Percentiles rank a stretch among this genome's conserved stretches.
phyloP scores from a whole-genome alignment of 2,113 vertebrate species.

The Thalassoma bifasciatum region DNA sequence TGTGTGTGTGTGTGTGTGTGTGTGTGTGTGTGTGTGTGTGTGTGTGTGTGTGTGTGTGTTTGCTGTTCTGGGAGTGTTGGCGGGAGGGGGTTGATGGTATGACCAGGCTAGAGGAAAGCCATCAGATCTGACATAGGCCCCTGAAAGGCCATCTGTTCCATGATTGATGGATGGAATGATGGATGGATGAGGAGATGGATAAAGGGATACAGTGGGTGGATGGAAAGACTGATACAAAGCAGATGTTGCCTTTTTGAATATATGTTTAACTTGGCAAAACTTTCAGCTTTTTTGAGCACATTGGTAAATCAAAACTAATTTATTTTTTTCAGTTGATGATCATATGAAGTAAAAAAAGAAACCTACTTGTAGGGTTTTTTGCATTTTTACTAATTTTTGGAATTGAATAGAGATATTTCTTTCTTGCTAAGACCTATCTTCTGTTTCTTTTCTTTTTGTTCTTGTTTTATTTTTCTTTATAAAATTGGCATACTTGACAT shows the following conservation, averaged over 20 bases:
- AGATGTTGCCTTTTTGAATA: slow-evolving; percentile 17
- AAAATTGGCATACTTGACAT: background rate
- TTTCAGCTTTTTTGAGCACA: too few species aligned
- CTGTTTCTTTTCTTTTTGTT: too few species aligned
- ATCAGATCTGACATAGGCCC: slow-evolving; percentile 73
- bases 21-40: slow-evolving; percentile 49
- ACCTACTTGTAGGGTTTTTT: too few species aligned
- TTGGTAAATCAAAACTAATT: too few species aligned
- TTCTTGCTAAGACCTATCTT: too few species aligned
- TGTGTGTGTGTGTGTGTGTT: slow-evolving; percentile 32
- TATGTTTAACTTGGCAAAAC: background rate
- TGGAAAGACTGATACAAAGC: slow-evolving; percentile 32
- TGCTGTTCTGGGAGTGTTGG: slow-evolving; percentile 20
- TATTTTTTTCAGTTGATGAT: too few species aligned
- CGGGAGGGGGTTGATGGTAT: slow-evolving; percentile 63
- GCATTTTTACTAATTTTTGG: too few species aligned
- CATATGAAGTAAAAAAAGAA: too few species aligned
- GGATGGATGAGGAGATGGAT: slow-evolving; percentile 64
- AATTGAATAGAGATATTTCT: too few species aligned
- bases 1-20: slow-evolving; percentile 28
- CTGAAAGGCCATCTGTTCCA: slow-evolving; percentile 83
- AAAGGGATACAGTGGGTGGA: slow-evolving; percentile 60
- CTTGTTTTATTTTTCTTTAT: too few species aligned
- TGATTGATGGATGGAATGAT: slow-evolving; percentile 82
- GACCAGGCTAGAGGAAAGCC: slow-evolving; percentile 70